These are phyloP conservation scores for Kuschelorhynchus macadamiae DNA, from an alignment of 2,888 invertebrate species.

Conservation along the genomic window DNA sequence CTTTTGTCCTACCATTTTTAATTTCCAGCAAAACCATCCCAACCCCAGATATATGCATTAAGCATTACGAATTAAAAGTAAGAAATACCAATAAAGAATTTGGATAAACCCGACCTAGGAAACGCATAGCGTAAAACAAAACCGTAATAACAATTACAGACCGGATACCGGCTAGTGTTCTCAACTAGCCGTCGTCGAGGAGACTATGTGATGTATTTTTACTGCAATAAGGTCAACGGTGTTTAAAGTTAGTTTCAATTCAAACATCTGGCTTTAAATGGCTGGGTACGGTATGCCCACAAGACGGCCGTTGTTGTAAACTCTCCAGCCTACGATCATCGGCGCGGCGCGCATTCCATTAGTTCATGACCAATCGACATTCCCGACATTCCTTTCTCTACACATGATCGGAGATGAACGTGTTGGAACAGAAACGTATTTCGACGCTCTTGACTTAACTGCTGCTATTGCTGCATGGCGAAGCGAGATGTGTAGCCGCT, in stretches of 20 bases:
- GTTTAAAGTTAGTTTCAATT: conserved; percentile 24
- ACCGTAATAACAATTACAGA: no score
- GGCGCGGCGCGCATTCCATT: conserved; percentile 31
- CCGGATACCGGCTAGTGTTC: no score
- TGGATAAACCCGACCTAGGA: no score
- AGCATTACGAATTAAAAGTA: no score
- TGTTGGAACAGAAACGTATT: no score
- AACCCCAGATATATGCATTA: no score
- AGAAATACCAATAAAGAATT: no score
- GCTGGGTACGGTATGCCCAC: conserved; percentile 24
- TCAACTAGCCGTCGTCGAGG: neutral
- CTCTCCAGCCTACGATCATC: conserved; percentile 12
- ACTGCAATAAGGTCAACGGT: conserved; percentile 21
- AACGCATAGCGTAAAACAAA: no score
- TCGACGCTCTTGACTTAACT: no score
- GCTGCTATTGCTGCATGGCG: conserved; percentile 16
- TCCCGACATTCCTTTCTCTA: conserved; percentile 29
- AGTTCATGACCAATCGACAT: conserved; percentile 44
- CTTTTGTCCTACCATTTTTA: no score
- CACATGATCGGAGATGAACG: conserved; percentile 39
- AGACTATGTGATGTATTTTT: conserved; percentile 12
- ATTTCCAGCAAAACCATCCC: no score
- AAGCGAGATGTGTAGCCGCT: no score
- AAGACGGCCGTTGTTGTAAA: conserved; percentile 20
- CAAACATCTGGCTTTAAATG: conserved; percentile 37